A percentile compares a stretch with the other conserved stretches of the same genome.
These are phyloP conservation scores for Turnix velox DNA, from an alignment of 2,113 vertebrate genomes.

Conservation along the genomic window DNA sequence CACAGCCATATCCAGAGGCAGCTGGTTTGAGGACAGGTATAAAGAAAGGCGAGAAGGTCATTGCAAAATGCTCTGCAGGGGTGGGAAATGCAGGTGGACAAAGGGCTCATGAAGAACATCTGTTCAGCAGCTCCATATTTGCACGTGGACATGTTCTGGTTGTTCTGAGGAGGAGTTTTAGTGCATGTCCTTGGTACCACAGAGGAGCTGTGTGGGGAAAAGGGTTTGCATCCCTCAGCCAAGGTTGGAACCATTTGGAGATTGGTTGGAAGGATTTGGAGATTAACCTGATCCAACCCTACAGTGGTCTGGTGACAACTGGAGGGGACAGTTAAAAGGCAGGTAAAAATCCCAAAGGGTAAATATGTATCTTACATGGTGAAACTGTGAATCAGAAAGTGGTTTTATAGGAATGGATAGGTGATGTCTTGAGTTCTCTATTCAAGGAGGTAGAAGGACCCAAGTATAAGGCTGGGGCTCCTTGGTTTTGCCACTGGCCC, in stretches of 20 bases:
- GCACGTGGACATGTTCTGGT: background rate
- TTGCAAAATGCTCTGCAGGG: background rate
- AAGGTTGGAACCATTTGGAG: background rate
- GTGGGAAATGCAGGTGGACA: background rate
- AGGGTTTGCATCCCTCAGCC: background rate
- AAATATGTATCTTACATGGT: background rate
- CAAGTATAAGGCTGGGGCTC: background rate
- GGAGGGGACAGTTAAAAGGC: background rate
- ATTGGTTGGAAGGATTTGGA: background rate
- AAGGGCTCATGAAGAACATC: background rate
- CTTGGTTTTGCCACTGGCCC: background rate
- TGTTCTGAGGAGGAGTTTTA: background rate
- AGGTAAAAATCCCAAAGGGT: background rate
- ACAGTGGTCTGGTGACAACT: background rate
- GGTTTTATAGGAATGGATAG: background rate
- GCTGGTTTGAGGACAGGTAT: background rate
- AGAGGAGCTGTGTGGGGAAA: background rate
- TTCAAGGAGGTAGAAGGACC: background rate
- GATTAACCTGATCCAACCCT: background rate
- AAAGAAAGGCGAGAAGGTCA: background rate
- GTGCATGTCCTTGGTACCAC: rapidly evolving
- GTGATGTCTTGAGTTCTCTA: background rate
- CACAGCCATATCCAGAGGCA: background rate
- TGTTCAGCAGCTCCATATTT: background rate
- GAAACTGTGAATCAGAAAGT: background rate